Evolutionary conservation across 1,140 invertebrate species (phyloP).

Genomic region (Heliconius nattereri): DNA sequence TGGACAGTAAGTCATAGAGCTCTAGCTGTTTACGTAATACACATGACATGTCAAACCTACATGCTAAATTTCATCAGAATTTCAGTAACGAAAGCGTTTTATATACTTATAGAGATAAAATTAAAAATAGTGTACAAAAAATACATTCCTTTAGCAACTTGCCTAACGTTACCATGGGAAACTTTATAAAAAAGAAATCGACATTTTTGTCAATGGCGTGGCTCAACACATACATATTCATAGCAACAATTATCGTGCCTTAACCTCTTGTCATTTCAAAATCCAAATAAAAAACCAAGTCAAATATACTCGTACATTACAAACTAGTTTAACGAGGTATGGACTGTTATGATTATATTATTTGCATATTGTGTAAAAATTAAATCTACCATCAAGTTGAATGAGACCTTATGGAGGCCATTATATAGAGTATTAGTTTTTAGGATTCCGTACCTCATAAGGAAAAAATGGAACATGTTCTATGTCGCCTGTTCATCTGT

Average conservation of each 20-base stretch:
- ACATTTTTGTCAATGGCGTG: background rate
- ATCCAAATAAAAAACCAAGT: background rate
- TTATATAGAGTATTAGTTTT: background rate
- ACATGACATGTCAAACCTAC: too few relatives aligned
- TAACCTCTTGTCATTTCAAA: conserved; percentile 9
- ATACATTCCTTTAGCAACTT: background rate
- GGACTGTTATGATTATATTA: background rate
- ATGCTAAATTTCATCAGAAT: too few relatives aligned
- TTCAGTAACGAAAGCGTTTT: too few relatives aligned
- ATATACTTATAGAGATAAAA: too few relatives aligned
- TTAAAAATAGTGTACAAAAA: background rate
- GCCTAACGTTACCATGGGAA: background rate
- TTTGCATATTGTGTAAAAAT: conserved; percentile 7
- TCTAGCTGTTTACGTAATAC: too few relatives aligned
- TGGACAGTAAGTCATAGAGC: too few relatives aligned
- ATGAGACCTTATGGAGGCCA: background rate
- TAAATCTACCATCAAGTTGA: background rate
- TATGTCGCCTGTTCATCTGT: too few relatives aligned
- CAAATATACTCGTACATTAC: background rate
- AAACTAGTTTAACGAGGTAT: conserved; percentile 7
- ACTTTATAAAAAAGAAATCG: background rate
- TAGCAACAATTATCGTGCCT: background rate
- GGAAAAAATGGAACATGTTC: too few relatives aligned
- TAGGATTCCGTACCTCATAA: too few relatives aligned
- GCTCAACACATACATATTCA: conserved; percentile 3